Conservation (phyloP, 2,113 vertebrate species). For the Thalassarche chlororhynchos region DNA sequence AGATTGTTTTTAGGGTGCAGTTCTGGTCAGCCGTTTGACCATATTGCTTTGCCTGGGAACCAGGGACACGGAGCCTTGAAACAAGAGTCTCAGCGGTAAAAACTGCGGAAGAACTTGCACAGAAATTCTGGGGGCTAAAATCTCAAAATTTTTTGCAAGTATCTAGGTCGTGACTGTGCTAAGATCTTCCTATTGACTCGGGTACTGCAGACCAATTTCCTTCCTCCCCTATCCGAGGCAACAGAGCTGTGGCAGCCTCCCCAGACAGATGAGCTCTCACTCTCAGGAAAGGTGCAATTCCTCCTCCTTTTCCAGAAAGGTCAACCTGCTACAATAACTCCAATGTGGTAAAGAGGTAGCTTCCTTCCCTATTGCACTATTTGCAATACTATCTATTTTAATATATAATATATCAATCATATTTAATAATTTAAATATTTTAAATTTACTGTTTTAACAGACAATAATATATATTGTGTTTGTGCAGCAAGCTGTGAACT, state of each 20-base stretch:
- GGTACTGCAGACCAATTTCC: not conserved
- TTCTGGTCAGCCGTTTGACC: not conserved
- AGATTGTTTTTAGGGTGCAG: not conserved
- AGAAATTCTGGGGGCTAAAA: not conserved
- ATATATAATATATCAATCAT: too few species aligned
- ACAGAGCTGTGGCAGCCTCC: not conserved
- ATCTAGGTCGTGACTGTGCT: not conserved
- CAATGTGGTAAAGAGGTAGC: not conserved
- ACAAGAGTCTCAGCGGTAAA: accelerated
- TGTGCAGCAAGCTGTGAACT: not conserved
- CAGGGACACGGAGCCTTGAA: not conserved
- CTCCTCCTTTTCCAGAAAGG: not conserved
- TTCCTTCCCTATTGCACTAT: not conserved
- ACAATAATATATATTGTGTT: not conserved
- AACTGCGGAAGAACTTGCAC: not conserved
- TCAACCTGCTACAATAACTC: not conserved
- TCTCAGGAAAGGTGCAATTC: not conserved
- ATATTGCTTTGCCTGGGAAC: not conserved
- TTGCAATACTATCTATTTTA: not conserved
- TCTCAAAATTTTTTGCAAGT: not conserved
- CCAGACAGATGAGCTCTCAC: accelerated
- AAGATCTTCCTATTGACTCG: not conserved
- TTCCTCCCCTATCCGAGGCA: not conserved
- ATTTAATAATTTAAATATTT: not conserved
- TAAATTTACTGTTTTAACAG: not conserved